Percentiles rank a stretch among this genome's conserved stretches.
phyloP scores from a whole-genome alignment of 2,888 invertebrate species.

The Pocota personata region DNA sequence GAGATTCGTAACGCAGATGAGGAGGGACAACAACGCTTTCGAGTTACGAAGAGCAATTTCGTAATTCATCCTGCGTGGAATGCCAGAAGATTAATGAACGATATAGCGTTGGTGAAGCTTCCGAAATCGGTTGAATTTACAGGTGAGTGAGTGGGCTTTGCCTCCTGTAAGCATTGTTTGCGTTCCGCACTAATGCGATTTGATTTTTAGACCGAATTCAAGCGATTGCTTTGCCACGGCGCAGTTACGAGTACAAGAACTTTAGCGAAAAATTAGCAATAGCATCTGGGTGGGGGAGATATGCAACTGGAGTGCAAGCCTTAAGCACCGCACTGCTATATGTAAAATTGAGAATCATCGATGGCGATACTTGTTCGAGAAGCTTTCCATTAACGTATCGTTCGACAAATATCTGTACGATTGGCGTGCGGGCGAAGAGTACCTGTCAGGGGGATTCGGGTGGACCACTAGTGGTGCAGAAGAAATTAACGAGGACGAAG shows the following conservation, averaged over 20 bases:
- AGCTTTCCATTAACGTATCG: conserved; percentile 81
- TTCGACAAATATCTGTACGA: conserved; percentile 83
- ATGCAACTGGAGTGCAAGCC: conserved; percentile 81
- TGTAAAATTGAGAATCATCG: conserved; percentile 81
- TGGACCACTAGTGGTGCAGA: conserved; percentile 80
- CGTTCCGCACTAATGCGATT: background rate
- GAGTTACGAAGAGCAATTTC: conserved; percentile 79
- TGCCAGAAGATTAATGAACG: conserved; percentile 80
- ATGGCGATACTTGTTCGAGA: conserved; percentile 81
- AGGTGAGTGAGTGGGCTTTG: conserved; percentile 75
- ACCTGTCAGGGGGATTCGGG: conserved; percentile 84
- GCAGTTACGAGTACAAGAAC: conserved; percentile 78
- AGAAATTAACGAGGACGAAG: conserved; percentile 78
- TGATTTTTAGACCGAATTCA: conserved; percentile 80
- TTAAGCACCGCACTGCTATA: conserved; percentile 82
- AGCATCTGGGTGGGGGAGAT: conserved; percentile 84
- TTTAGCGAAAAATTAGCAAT: conserved; percentile 81
- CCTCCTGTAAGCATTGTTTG: background rate
- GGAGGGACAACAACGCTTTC: conserved; percentile 81
- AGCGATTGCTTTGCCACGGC: conserved; percentile 81
- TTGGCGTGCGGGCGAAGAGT: conserved; percentile 79
- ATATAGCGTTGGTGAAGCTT: conserved; percentile 80
- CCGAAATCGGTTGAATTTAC: conserved; percentile 79
- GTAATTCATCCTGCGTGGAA: conserved; percentile 81
- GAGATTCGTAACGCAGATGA: conserved; percentile 81